Evolutionary conservation across 1,140 invertebrate species (phyloP).

Genomic region (Sitodiplosis mosellana): DNA sequence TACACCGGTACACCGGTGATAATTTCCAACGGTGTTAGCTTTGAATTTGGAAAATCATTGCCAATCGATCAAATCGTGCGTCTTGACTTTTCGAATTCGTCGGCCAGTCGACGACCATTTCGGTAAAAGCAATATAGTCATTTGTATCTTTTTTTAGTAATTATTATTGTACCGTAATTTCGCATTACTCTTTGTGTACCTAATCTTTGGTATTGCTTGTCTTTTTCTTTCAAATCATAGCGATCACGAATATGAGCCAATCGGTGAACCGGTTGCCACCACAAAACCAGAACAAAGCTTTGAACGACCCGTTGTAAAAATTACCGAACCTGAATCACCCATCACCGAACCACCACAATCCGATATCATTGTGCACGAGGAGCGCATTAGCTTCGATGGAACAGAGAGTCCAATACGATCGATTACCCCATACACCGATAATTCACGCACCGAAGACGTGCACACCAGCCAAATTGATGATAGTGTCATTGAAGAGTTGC

Average conservation of each 20-base stretch:
- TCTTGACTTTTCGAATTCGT: no score
- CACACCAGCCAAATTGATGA: conserved; percentile 49
- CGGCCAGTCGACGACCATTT: no score
- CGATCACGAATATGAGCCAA: conserved; percentile 78
- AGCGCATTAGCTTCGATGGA: conserved; percentile 11
- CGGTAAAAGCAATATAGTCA: not conserved
- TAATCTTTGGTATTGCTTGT: no score
- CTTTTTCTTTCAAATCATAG: conserved; percentile 30
- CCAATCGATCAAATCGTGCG: no score
- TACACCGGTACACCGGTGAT: not conserved
- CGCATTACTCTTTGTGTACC: no score
- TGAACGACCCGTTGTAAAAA: no score
- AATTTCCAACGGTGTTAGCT: no score
- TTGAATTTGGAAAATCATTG: not conserved
- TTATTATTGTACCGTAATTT: not conserved
- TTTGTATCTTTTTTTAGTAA: not conserved
- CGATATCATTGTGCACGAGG: conserved; percentile 8
- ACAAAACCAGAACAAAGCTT: conserved; percentile 18
- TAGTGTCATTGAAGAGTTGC: conserved; percentile 39
- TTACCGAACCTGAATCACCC: no score
- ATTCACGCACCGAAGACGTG: conserved; percentile 40
- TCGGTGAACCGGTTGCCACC: conserved; percentile 29
- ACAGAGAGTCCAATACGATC: conserved; percentile 3
- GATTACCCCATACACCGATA: conserved; percentile 30
- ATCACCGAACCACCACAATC: no score